These are phyloP conservation scores for Ophioninae sp. DNA, from an alignment of 2,888 invertebrate genomes.

Conservation along the genomic window DNA sequence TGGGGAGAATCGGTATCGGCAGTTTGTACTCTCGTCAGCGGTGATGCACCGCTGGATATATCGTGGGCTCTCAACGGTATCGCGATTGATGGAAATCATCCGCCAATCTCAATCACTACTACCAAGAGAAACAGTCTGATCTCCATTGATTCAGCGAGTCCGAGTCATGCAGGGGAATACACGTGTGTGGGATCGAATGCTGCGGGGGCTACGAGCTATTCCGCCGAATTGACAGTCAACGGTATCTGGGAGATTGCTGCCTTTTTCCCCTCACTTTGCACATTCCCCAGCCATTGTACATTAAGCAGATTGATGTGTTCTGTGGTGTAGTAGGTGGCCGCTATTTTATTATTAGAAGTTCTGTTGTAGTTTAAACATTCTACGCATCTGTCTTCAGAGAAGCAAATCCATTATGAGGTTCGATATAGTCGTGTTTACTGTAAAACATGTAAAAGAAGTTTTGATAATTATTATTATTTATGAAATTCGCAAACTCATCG, in stretches of 20 bases:
- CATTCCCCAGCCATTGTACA: neutral
- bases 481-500: too few relatives aligned
- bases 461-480: too few relatives aligned
- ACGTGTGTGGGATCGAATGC: constrained; percentile 86
- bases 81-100: constrained; percentile 80
- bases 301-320: neutral
- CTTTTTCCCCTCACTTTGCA: constrained; percentile 13
- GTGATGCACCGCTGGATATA: constrained; percentile 89
- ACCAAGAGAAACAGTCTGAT: constrained; percentile 82
- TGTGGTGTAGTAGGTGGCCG: neutral
- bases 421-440: neutral
- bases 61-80: constrained; percentile 87
- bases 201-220: constrained; percentile 82
- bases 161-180: constrained; percentile 87
- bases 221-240: constrained; percentile 82
- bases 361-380: constrained; percentile 11
- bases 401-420: neutral
- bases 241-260: constrained; percentile 81
- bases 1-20: constrained; percentile 86
- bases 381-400: constrained; percentile 6
- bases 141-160: constrained; percentile 84
- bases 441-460: too few relatives aligned
- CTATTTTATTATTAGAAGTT: neutral
- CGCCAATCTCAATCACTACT: constrained; percentile 79
- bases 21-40: constrained; percentile 86